phyloP scores from a whole-genome alignment of 1,140 invertebrate genomes.

The Radopholus similis region DNA sequence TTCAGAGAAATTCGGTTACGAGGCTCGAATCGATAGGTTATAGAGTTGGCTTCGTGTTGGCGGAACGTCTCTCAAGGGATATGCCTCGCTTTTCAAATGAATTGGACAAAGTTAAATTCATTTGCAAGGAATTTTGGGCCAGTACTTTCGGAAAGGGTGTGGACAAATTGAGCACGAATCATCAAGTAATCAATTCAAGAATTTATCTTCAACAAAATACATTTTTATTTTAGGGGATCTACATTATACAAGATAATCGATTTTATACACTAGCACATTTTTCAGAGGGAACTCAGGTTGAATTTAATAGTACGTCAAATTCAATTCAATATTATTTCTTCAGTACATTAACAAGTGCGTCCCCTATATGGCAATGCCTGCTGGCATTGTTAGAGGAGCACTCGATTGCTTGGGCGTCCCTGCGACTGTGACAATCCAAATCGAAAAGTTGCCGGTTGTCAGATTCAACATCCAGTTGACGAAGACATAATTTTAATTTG shows the following conservation, averaged over 20 bases:
- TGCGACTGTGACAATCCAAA: conserved; percentile 88
- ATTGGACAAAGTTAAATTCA: conserved; percentile 94
- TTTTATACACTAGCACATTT: conserved; percentile 85
- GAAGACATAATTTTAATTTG: conserved; percentile 7
- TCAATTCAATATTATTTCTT: too few species aligned
- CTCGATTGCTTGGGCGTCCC: conserved; percentile 87
- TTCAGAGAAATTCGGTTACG: conserved; percentile 57
- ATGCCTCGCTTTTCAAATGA: conserved; percentile 91
- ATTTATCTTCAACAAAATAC: conserved; percentile 4
- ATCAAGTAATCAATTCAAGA: conserved; percentile 68
- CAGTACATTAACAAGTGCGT: conserved; percentile 87
- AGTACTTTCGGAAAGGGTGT: conserved; percentile 94
- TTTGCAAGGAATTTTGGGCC: conserved; percentile 97
- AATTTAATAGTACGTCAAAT: too few species aligned
- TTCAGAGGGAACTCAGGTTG: conserved; percentile 76
- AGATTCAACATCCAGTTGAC: conserved; percentile 69
- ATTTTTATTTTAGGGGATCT: conserved; percentile 71
- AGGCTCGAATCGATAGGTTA: conserved; percentile 50
- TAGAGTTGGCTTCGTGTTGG: conserved; percentile 50
- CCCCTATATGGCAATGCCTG: conserved; percentile 88
- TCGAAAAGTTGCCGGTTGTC: conserved; percentile 84
- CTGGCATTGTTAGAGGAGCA: conserved; percentile 87
- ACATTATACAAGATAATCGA: conserved; percentile 92
- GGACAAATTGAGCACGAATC: conserved; percentile 95
- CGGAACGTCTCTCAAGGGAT: conserved; percentile 71